Evolutionary conservation across 2,113 vertebrate genomes (phyloP).

Genomic region (Callaeas wilsoni): DNA sequence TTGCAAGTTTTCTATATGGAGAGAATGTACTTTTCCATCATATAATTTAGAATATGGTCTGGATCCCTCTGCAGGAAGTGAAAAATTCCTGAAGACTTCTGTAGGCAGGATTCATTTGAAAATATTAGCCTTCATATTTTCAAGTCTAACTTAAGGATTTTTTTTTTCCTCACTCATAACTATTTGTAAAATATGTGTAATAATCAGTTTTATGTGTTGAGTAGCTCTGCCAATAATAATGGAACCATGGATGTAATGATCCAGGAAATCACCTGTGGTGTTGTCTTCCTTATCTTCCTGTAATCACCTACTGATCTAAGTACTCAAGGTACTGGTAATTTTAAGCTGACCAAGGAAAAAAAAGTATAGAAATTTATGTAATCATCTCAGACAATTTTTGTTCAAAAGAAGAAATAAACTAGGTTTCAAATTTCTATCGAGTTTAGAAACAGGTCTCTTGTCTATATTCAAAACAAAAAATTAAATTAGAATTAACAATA

Average conservation of each 20-base stretch:
- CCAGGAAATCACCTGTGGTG: background rate
- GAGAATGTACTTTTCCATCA: background rate
- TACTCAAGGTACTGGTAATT: background rate
- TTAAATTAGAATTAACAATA: background rate
- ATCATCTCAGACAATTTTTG: background rate
- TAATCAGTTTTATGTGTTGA: conserved; percentile 16
- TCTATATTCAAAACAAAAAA: background rate
- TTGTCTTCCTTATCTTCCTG: background rate
- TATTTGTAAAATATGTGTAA: background rate
- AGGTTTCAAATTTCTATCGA: background rate
- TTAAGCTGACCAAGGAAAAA: background rate
- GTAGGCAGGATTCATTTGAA: background rate
- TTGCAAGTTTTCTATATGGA: background rate
- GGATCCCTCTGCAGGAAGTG: background rate
- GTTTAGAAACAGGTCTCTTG: background rate
- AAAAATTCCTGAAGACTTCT: background rate
- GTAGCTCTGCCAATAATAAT: background rate
- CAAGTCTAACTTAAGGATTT: background rate
- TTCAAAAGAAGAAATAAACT: background rate
- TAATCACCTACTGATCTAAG: background rate
- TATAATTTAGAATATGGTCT: background rate
- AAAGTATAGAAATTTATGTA: background rate
- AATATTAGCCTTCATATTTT: background rate
- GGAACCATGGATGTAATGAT: background rate
- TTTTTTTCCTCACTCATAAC: background rate